These are phyloP conservation scores for Spicauda simplicius DNA, from an alignment of 2,888 invertebrate species.

Conservation along the genomic window DNA sequence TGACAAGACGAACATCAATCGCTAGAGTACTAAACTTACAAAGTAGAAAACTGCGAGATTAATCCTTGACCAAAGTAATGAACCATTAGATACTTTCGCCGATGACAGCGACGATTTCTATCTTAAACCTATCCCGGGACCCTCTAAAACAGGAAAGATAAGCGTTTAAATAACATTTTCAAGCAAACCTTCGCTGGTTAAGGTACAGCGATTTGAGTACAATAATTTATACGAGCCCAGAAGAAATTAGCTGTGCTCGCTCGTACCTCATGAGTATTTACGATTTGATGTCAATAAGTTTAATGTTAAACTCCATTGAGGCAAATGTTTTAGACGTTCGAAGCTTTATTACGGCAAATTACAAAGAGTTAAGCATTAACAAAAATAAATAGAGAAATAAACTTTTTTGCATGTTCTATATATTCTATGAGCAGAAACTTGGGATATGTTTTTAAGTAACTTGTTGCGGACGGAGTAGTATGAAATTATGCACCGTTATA, in stretches of 20 bases:
- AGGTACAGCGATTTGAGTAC: slow-evolving; percentile 11
- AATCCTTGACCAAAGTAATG: not conserved
- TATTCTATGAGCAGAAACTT: no score
- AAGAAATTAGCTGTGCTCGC: slow-evolving; percentile 26
- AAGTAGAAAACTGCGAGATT: not conserved
- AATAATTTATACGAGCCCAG: slow-evolving; percentile 24
- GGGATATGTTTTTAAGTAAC: no score
- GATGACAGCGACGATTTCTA: slow-evolving; percentile 1
- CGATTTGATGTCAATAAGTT: slow-evolving; percentile 24
- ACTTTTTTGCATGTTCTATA: no score
- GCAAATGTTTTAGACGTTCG: slow-evolving; percentile 6
- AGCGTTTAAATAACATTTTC: slow-evolving; percentile 25
- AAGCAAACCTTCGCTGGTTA: slow-evolving; percentile 12
- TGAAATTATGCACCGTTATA: no score
- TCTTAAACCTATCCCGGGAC: not conserved
- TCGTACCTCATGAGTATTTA: slow-evolving; percentile 21
- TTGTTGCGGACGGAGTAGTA: no score
- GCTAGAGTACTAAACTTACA: no score
- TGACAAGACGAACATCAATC: no score
- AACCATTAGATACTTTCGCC: not conserved
- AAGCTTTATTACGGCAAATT: slow-evolving; percentile 5
- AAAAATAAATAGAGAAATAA: no score
- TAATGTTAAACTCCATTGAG: slow-evolving; percentile 13
- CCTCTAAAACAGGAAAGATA: slow-evolving; percentile 13
- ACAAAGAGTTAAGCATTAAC: not conserved